A percentile compares a stretch with the other conserved stretches of the same genome.
Evolutionary conservation across 1,140 invertebrate species (phyloP).

Genomic region (Magallana ariakensis): DNA sequence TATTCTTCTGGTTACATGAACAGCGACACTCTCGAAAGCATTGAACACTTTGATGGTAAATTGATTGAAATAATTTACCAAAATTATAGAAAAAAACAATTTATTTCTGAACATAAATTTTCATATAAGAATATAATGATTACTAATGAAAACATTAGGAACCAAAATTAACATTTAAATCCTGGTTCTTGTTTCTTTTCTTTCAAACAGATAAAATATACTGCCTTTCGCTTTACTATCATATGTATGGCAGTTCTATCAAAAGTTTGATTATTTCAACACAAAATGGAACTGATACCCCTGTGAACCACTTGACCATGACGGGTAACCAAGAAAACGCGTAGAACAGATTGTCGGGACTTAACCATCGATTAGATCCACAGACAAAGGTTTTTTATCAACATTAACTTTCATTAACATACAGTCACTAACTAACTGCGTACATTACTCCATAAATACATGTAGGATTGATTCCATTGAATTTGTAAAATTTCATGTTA

Average conservation of each 20-base stretch:
- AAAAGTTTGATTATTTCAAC: not conserved
- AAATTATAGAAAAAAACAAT: not conserved
- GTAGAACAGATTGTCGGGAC: not conserved
- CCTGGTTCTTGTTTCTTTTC: not conserved
- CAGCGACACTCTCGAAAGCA: not conserved
- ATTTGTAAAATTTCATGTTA: too few relatives aligned
- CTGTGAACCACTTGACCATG: not conserved
- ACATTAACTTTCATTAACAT: too few relatives aligned
- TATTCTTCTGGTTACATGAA: not conserved
- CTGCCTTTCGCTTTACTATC: not conserved
- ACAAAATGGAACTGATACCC: not conserved
- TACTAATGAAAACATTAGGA: not conserved
- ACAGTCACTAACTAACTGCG: too few relatives aligned
- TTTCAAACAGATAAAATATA: not conserved
- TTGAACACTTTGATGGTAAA: not conserved
- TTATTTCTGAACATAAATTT: not conserved
- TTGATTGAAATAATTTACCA: too few relatives aligned
- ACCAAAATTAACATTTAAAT: not conserved
- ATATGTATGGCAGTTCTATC: not conserved
- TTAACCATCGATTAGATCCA: not conserved
- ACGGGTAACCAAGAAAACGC: not conserved
- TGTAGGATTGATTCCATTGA: too few relatives aligned
- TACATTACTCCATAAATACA: too few relatives aligned
- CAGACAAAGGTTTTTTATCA: not conserved
- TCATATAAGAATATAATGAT: not conserved